phyloP scores from a whole-genome alignment of 2,888 invertebrate species.

The Rotaria macrura region DNA sequence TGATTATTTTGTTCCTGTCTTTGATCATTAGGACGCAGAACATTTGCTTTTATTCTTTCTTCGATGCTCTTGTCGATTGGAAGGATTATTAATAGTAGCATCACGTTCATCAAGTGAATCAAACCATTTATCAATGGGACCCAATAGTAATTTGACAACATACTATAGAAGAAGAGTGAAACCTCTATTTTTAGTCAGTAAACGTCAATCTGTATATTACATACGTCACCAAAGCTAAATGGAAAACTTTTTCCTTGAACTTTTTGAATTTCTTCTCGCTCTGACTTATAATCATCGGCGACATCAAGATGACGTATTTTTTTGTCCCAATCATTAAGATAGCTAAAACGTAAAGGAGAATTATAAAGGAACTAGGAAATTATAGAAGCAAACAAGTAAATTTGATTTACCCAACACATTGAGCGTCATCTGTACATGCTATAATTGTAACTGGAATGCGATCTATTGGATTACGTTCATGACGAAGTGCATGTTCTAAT shows the following conservation, averaged over 20 bases:
- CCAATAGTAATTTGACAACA: background rate
- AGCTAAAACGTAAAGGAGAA: background rate
- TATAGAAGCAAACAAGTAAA: background rate
- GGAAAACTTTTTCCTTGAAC: background rate
- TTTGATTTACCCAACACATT: background rate
- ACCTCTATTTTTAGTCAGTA: background rate
- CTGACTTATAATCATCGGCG: slow-evolving; percentile 27
- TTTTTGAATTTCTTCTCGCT: slow-evolving; percentile 8
- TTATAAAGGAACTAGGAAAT: background rate
- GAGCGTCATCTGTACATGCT: slow-evolving; percentile 32
- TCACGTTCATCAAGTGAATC: too few relatives aligned
- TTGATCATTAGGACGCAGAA: too few relatives aligned
- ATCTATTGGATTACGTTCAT: background rate
- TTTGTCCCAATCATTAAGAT: slow-evolving; percentile 33
- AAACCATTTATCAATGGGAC: too few relatives aligned
- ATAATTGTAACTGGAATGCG: slow-evolving; percentile 24
- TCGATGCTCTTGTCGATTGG: too few relatives aligned
- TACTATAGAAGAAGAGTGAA: background rate
- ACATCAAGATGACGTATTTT: slow-evolving; percentile 29
- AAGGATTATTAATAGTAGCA: too few relatives aligned
- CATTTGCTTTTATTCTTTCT: too few relatives aligned
- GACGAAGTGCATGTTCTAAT: slow-evolving; percentile 23
- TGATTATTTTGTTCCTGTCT: too few relatives aligned
- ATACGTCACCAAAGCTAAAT: slow-evolving; percentile 29
- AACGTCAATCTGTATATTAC: background rate